These are phyloP conservation scores for Rattus norvegicus DNA, from an alignment of 2,113 vertebrate species.

Conservation along the genomic window GRCr8 NC_086031.1:2999001-2999500, in stretches of 20 bases:
- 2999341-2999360: neutral
- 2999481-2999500: neutral
- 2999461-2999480: neutral
- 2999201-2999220: slow-evolving; percentile 54
- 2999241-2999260: slow-evolving; percentile 54
- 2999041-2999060: slow-evolving; percentile 29
- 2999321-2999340: neutral
- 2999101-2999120: slow-evolving; percentile 85
- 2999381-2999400: neutral
- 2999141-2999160: slow-evolving; percentile 70
- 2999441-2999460: neutral
- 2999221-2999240: slow-evolving; percentile 56
- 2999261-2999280: slow-evolving; percentile 41
- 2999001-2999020: slow-evolving; percentile 13
- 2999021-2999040: slow-evolving; percentile 28
- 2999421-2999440: neutral
- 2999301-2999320: slow-evolving; percentile 55
- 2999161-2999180: neutral
- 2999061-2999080: slow-evolving; percentile 59
- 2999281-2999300: neutral
- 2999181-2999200: slow-evolving; percentile 43
- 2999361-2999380: neutral
- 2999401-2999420: neutral
- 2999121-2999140: slow-evolving; percentile 62
- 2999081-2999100: slow-evolving; percentile 67